phyloP scores from a whole-genome alignment of 2,888 invertebrate species.

The Cephus runcator region DNA sequence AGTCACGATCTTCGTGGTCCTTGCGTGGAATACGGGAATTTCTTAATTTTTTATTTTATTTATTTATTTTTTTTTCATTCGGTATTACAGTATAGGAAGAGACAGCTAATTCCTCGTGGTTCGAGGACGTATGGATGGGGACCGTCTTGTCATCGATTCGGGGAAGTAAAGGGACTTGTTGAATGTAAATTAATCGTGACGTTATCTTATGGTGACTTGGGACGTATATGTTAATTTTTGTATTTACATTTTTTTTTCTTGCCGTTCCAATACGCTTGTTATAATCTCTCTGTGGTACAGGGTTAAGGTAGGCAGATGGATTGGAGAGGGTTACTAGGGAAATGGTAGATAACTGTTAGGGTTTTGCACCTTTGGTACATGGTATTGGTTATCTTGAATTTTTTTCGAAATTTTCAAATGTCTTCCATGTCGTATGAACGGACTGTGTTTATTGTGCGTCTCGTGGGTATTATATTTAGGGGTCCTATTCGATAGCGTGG shows the following conservation, averaged over 20 bases:
- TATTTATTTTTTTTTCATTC: constrained; percentile 35
- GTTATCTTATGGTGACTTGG: constrained; percentile 48
- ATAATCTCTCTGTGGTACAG: background rate
- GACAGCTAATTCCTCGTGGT: constrained; percentile 60
- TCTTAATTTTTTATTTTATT: background rate
- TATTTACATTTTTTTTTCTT: constrained; percentile 14
- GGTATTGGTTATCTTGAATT: background rate
- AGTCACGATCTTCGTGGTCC: background rate
- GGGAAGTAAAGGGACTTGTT: background rate
- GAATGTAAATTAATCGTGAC: constrained; percentile 56
- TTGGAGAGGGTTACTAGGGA: background rate
- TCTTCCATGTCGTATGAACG: background rate
- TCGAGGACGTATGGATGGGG: constrained; percentile 67
- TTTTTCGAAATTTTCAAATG: background rate
- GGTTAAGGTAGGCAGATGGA: background rate
- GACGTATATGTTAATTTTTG: constrained; percentile 25
- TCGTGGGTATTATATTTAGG: background rate
- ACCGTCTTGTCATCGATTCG: background rate
- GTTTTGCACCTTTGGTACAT: background rate
- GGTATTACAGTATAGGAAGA: background rate
- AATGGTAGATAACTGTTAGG: background rate
- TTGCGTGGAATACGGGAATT: background rate
- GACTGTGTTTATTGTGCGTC: background rate
- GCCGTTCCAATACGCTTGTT: background rate
- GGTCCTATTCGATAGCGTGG: background rate